A percentile compares a stretch with the other conserved stretches of the same genome.
Conservation (phyloP, 2,797 vertebrate species). For the Protosalanx chinensis region DNA sequence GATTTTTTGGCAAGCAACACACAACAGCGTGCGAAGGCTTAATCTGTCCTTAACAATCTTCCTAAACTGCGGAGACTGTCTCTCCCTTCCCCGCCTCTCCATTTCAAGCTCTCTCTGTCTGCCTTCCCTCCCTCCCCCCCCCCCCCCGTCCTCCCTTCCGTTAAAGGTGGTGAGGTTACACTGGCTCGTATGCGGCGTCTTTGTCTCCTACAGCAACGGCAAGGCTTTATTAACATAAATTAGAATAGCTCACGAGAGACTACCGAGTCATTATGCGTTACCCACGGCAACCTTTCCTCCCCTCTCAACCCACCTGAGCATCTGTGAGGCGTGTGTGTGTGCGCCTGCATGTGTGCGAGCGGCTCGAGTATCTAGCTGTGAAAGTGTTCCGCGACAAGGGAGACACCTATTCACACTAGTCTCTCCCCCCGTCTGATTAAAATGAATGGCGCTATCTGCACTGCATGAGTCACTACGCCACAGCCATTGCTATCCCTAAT, state of each 20-base stretch:
- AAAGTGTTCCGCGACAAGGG: slow-evolving; percentile 65
- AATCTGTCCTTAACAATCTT: slow-evolving; percentile 62
- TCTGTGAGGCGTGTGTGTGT: slow-evolving; percentile 22
- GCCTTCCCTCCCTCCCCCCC: slow-evolving; percentile 43
- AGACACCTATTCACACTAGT: slow-evolving; percentile 69
- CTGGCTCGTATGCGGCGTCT: slow-evolving; percentile 72
- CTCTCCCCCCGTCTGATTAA: slow-evolving; percentile 75
- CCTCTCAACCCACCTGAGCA: slow-evolving; percentile 64
- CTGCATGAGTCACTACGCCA: slow-evolving; percentile 72
- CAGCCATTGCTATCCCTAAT: slow-evolving; percentile 76
- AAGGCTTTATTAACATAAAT: slow-evolving; percentile 80
- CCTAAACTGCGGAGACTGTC: slow-evolving; percentile 40
- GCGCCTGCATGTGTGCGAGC: slow-evolving; percentile 32
- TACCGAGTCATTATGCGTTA: slow-evolving; percentile 74
- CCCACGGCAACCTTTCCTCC: slow-evolving; percentile 73
- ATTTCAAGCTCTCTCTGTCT: slow-evolving; percentile 60
- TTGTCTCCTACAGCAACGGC: slow-evolving; percentile 73
- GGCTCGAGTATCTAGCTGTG: slow-evolving; percentile 71
- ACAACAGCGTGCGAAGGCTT: slow-evolving; percentile 60
- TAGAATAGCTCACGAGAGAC: slow-evolving; percentile 77
- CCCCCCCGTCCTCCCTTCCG: slow-evolving; percentile 59
- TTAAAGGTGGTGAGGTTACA: slow-evolving; percentile 69
- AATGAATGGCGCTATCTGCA: slow-evolving; percentile 78
- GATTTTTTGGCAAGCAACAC: slow-evolving; percentile 60
- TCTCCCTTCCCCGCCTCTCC: slow-evolving; percentile 38